phyloP scores from a whole-genome alignment of 1,140 invertebrate species.

The Zaprionus lachaisei region DNA sequence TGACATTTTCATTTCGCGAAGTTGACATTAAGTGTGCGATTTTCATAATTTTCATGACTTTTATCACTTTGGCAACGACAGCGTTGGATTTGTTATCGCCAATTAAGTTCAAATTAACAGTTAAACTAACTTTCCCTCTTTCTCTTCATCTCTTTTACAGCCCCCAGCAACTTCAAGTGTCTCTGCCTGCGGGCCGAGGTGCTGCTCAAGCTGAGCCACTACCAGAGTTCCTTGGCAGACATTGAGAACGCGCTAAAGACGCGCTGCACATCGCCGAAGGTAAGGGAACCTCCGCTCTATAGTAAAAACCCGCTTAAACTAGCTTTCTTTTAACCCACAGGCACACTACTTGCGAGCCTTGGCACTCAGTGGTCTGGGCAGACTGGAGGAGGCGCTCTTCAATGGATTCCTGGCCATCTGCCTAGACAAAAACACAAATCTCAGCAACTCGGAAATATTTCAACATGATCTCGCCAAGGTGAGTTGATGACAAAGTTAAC shows the following conservation, averaged over 20 bases:
- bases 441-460: slow-evolving; percentile 83
- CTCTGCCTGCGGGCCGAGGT: slow-evolving; percentile 89
- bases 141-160: slow-evolving; percentile 85
- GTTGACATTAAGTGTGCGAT: slow-evolving; percentile 56
- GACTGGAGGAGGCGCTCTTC: slow-evolving; percentile 89
- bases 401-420: slow-evolving; percentile 85
- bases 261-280: slow-evolving; percentile 90
- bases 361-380: slow-evolving; percentile 87
- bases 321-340: slow-evolving; percentile 74
- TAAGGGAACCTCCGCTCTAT: slow-evolving; percentile 73
- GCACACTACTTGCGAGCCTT: slow-evolving; percentile 89
- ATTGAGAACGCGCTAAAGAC: slow-evolving; percentile 88
- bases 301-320: slow-evolving; percentile 7
- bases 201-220: slow-evolving; percentile 87
- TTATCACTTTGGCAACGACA: slow-evolving; percentile 4
- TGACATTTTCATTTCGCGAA: slow-evolving; percentile 61
- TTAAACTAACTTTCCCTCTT: background rate
- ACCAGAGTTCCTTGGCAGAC: slow-evolving; percentile 89
- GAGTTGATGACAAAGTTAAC: background rate
- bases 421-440: slow-evolving; percentile 79
- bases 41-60: slow-evolving; percentile 37
- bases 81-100: background rate
- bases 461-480: slow-evolving; percentile 84
- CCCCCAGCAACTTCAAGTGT: slow-evolving; percentile 88
- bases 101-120: slow-evolving; percentile 15